Evolutionary conservation across 1,140 invertebrate species (phyloP).

Genomic region (Cydia amplana): DNA sequence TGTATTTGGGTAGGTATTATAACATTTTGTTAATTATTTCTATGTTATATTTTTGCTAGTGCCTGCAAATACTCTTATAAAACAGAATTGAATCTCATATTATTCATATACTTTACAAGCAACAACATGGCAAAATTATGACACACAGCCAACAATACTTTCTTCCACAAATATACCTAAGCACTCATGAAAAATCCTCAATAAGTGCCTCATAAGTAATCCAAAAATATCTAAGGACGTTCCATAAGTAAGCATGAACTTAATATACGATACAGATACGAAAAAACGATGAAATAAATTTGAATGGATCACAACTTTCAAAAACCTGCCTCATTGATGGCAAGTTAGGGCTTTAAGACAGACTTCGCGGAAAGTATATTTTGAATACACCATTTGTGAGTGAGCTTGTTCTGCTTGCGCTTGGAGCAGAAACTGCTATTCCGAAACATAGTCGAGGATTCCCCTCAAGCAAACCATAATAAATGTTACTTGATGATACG

Average conservation of each 20-base stretch:
- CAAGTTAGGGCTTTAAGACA: conserved; percentile 48
- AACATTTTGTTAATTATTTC: too few species aligned
- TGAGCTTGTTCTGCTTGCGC: conserved; percentile 44
- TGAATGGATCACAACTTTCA: not conserved
- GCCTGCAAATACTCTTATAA: too few species aligned
- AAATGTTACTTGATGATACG: too few species aligned
- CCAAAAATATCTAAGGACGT: not conserved
- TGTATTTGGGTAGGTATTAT: too few species aligned
- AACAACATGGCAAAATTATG: not conserved
- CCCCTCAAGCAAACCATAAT: too few species aligned
- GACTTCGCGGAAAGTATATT: conserved; percentile 47
- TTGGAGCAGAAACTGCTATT: conserved; percentile 15
- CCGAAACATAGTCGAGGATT: conserved; percentile 21
- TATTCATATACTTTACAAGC: not conserved
- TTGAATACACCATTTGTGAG: conserved; percentile 40
- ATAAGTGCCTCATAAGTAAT: not conserved
- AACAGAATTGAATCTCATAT: not conserved
- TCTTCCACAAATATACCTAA: not conserved
- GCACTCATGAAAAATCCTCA: not conserved
- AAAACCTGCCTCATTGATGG: not conserved
- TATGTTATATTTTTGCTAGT: too few species aligned
- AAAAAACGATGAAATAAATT: conserved; percentile 11
- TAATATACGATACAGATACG: conserved; percentile 1
- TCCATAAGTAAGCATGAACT: not conserved
- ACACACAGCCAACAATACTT: not conserved